Evolutionary conservation across 2,888 invertebrate genomes (phyloP).

Genomic region (Leptinotarsa tumamoca): DNA sequence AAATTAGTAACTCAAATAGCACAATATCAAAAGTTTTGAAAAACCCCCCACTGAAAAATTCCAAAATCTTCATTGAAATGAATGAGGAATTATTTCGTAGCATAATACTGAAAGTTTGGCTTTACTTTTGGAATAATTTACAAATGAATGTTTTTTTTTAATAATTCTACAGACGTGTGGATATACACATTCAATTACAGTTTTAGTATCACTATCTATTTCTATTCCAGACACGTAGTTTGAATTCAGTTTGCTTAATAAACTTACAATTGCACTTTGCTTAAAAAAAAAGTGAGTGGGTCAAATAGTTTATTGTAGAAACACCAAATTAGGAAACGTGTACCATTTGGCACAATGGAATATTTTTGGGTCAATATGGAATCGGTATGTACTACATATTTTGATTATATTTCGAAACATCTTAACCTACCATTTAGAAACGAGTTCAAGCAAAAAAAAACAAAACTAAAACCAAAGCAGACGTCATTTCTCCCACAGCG

Average conservation of each 20-base stretch:
- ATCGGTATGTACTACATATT: background rate
- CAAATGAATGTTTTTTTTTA: background rate
- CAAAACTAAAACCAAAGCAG: background rate
- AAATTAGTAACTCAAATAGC: no score
- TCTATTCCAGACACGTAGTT: background rate
- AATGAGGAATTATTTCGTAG: slow-evolving; percentile 24
- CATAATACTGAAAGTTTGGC: slow-evolving; percentile 53
- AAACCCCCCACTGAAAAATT: slow-evolving; percentile 9
- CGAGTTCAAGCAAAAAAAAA: background rate
- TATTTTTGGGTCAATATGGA: slow-evolving; percentile 4
- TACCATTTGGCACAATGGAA: slow-evolving; percentile 11
- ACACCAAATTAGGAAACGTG: background rate
- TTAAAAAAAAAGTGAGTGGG: background rate
- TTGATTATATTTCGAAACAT: slow-evolving; percentile 1
- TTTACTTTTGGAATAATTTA: slow-evolving; percentile 34
- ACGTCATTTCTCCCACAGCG: no score
- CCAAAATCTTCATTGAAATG: slow-evolving; percentile 7
- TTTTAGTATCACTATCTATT: slow-evolving; percentile 6
- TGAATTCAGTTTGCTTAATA: background rate
- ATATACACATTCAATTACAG: background rate
- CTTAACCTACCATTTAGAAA: slow-evolving; percentile 4
- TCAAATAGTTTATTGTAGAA: background rate
- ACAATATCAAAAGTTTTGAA: no score
- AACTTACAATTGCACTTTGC: background rate
- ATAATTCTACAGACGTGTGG: no score